Conservation (phyloP, 2,888 invertebrate species). For the Dolomedes plantarius region DNA sequence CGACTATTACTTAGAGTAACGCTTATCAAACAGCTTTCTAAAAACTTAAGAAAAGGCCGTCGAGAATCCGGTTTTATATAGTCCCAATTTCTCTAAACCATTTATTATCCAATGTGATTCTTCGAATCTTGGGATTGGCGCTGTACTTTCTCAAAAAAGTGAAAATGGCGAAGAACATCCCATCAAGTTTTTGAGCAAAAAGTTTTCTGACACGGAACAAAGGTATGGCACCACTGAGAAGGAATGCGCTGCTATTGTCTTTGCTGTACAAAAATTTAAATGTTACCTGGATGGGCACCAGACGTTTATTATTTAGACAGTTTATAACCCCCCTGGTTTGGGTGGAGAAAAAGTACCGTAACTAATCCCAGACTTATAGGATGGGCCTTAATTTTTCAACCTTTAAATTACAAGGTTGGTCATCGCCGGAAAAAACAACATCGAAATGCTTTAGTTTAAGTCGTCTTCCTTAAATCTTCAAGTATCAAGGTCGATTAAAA, state of each 20-base stretch:
- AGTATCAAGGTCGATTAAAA: no score
- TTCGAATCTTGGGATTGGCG: slow-evolving; percentile 2
- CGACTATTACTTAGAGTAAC: not conserved
- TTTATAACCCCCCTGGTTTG: slow-evolving; percentile 29
- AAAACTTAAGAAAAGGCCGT: not conserved
- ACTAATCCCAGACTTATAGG: slow-evolving; percentile 24
- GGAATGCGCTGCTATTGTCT: no score
- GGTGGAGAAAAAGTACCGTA: slow-evolving; percentile 30
- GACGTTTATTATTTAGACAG: slow-evolving; percentile 13
- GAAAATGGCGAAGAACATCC: slow-evolving; percentile 21
- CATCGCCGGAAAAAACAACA: slow-evolving; percentile 1
- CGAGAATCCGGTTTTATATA: slow-evolving; percentile 10
- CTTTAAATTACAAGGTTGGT: slow-evolving; percentile 19
- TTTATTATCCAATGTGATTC: slow-evolving; percentile 23
- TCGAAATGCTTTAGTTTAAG: slow-evolving; percentile 25
- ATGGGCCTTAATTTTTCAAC: slow-evolving; percentile 25
- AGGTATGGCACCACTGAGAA: slow-evolving; percentile 17
- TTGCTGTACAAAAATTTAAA: slow-evolving; percentile 25
- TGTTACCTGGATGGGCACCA: slow-evolving; percentile 25
- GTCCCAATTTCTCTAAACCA: not conserved
- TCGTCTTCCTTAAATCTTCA: not conserved
- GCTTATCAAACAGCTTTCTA: not conserved
- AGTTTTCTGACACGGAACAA: slow-evolving; percentile 7
- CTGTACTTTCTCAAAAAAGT: slow-evolving; percentile 14
- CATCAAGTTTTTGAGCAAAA: slow-evolving; percentile 18